A percentile compares a stretch with the other conserved stretches of the same genome.
Evolutionary conservation across 2,888 invertebrate species (phyloP).

Genomic region (Parapristionchus giblindavisi): DNA sequence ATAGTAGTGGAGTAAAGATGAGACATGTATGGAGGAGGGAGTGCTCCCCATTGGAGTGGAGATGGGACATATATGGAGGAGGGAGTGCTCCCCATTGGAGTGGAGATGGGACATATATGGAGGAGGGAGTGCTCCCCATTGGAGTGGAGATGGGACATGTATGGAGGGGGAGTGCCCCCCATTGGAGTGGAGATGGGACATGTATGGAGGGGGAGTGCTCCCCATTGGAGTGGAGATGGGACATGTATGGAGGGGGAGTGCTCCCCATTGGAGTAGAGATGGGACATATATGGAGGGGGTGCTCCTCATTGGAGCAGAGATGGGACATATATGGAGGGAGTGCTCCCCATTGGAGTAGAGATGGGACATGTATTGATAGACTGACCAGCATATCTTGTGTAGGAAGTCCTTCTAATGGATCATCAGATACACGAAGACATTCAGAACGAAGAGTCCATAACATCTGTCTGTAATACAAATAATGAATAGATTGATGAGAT

Average conservation of each 20-base stretch:
- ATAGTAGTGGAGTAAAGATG: not conserved
- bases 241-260: too few species aligned
- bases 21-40: not conserved
- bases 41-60: too few species aligned
- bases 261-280: too few species aligned
- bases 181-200: not conserved
- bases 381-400: constrained; percentile 67
- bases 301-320: too few species aligned
- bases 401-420: constrained; percentile 65
- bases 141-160: too few species aligned
- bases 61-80: not conserved
- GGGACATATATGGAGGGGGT: too few species aligned
- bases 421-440: constrained; percentile 55
- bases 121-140: too few species aligned
- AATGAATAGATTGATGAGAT: not conserved
- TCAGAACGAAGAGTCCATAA: constrained; percentile 64
- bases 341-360: not conserved
- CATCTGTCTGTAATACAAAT: constrained; percentile 57
- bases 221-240: too few species aligned
- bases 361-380: not conserved
- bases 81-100: too few species aligned
- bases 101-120: too few species aligned
- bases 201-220: not conserved
- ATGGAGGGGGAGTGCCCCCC: too few species aligned
- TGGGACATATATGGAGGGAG: not conserved